Base-by-base conservation (phyloP, 2,797 vertebrate genomes). In the Silurus aristotelis region DNA sequence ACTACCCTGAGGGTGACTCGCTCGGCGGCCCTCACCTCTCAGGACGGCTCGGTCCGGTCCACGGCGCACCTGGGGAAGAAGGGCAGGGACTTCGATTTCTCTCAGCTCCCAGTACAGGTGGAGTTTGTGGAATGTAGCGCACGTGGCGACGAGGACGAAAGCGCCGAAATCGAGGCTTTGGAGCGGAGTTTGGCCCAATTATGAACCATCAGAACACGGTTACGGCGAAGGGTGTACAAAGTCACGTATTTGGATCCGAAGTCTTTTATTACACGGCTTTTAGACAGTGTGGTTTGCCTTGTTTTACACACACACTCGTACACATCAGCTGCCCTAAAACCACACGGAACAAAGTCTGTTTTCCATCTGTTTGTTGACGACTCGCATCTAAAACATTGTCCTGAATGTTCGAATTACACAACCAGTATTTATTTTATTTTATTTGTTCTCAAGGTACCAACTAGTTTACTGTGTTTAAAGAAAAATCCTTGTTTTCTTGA, bases 81-180 rank as follows among this genome's bases (percentile, higher is more conserved):
- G 90, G 98, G 97, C 87, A 99, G 97, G 89, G 97, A 99, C 80
- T 99, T 99, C 1, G 97, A 98, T 76, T 99, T 99, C 92, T 96
- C 96, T 83, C 98, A 99, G 92, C 90, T 98, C 87, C 92, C 97
- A 19, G 89, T 97, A 93, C 97, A 94, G 88, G 96, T 99, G 92
- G 96, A 99, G 89, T 99, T 99, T 6, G 83, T 98, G 83, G 98
- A 99, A 93, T 98, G 97, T 91, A 99, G 96, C 0, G 96, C 96
- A 83, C 95, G 95, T 1, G 96, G 97, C 66, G 96, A 96, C 86
- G 96, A 94, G 3, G 96, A 97, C 0, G 94, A 94, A 6, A 91
- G 93, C 0, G 96, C 95, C 0, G 96, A 97, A 88, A 91, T 98
- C 0, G 91, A 95, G 83, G 93, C 78, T 86, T 87, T 99, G 1